Conservation (phyloP, 2,888 invertebrate species). For the Bhutanitis thaidina region DNA sequence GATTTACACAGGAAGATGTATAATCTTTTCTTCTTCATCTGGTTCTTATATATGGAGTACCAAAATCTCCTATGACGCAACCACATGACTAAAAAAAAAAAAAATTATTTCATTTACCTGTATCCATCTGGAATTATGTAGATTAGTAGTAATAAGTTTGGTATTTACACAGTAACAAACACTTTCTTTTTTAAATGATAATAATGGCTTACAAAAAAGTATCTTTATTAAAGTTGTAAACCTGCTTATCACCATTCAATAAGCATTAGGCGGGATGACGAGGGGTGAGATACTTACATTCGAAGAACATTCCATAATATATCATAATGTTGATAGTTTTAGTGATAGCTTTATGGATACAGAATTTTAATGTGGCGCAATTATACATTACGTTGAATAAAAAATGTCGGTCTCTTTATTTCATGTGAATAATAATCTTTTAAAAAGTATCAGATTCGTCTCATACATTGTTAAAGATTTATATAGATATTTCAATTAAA, state of each 20-base stretch:
- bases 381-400: too few species aligned
- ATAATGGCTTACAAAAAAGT: not conserved
- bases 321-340: not conserved
- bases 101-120: too few species aligned
- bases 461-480: not conserved
- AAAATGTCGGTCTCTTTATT: not conserved
- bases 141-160: too few species aligned
- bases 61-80: too few species aligned
- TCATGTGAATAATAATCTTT: not conserved
- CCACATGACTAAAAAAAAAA: too few species aligned
- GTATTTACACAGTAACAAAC: too few species aligned
- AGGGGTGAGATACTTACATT: constrained; percentile 3
- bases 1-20: too few species aligned
- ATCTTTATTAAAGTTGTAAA: not conserved
- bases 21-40: too few species aligned
- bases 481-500: not conserved
- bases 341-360: not conserved
- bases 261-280: not conserved
- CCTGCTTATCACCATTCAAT: not conserved
- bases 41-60: too few species aligned
- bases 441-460: not conserved
- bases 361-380: not conserved
- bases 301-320: constrained; percentile 12
- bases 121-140: too few species aligned
- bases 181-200: too few species aligned